Percentiles rank a stretch among this genome's conserved stretches.
Evolutionary conservation across 2,797 vertebrate species (phyloP).

Genomic region (Momotus momota): DNA sequence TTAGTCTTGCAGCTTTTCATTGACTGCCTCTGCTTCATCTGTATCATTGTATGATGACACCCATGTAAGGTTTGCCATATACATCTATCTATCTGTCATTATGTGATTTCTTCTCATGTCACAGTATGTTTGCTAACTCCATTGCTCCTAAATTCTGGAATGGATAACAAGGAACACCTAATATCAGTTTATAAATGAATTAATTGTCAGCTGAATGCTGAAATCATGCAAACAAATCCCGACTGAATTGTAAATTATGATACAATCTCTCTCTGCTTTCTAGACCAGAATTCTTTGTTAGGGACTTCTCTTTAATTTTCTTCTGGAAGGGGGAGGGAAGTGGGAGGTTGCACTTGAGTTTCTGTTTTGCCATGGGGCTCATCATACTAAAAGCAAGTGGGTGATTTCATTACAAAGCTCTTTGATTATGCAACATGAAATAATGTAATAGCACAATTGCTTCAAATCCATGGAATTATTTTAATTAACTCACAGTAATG

Average conservation of each 20-base stretch:
- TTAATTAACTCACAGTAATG: conserved; percentile 11
- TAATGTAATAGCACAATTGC: background rate
- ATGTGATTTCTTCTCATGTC: background rate
- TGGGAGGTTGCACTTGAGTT: conserved; percentile 30
- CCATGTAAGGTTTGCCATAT: background rate
- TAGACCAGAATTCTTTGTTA: background rate
- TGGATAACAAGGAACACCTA: background rate
- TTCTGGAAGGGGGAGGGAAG: conserved; percentile 35
- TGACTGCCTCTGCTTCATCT: background rate
- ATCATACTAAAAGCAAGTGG: conserved; percentile 38
- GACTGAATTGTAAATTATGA: background rate
- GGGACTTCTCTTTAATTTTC: conserved; percentile 11
- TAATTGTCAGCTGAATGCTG: background rate
- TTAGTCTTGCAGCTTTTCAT: background rate
- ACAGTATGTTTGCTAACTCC: background rate
- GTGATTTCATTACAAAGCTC: conserved; percentile 44
- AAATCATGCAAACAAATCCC: background rate
- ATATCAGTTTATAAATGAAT: background rate
- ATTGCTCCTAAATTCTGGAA: background rate
- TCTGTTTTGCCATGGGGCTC: conserved; percentile 52
- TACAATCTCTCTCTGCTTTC: background rate
- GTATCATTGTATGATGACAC: background rate
- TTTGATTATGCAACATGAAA: conserved; percentile 51
- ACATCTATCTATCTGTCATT: background rate
- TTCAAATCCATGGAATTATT: conserved; percentile 43